phyloP scores from a whole-genome alignment of 2,113 vertebrate species.

The Empidonax traillii region DNA sequence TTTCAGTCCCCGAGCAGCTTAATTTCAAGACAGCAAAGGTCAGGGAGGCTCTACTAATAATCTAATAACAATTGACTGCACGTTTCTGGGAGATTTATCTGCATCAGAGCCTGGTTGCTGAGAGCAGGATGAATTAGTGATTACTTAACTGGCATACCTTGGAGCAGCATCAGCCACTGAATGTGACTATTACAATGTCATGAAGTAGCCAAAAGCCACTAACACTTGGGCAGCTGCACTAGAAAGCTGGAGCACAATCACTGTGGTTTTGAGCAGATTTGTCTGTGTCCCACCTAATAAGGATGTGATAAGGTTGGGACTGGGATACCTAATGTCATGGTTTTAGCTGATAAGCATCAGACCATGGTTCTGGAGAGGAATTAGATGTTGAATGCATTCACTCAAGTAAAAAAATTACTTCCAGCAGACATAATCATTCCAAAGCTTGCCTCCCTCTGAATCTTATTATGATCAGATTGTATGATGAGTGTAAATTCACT shows the following conservation, averaged over 20 bases:
- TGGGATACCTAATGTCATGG: neutral
- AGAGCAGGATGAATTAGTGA: slow-evolving; percentile 4
- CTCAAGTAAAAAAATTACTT: neutral
- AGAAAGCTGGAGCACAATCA: neutral
- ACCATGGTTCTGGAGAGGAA: neutral
- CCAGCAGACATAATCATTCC: neutral
- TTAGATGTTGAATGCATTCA: neutral
- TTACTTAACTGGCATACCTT: neutral
- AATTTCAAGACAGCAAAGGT: slow-evolving; percentile 50
- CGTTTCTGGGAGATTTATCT: slow-evolving; percentile 28
- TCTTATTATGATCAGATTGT: neutral
- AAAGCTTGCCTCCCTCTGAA: neutral
- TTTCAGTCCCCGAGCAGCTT: slow-evolving; percentile 41
- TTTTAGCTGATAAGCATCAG: neutral
- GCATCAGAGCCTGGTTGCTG: neutral
- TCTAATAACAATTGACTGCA: slow-evolving; percentile 50
- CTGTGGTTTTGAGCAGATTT: neutral
- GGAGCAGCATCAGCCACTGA: neutral
- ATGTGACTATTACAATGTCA: neutral
- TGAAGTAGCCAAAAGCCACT: neutral
- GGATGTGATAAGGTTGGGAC: accelerated
- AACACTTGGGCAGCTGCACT: neutral
- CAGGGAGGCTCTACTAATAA: slow-evolving; percentile 30
- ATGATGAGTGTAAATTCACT: neutral
- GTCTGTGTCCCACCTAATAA: neutral